phyloP scores from a whole-genome alignment of 2,888 invertebrate species.

The Laspeyria flexula region DNA sequence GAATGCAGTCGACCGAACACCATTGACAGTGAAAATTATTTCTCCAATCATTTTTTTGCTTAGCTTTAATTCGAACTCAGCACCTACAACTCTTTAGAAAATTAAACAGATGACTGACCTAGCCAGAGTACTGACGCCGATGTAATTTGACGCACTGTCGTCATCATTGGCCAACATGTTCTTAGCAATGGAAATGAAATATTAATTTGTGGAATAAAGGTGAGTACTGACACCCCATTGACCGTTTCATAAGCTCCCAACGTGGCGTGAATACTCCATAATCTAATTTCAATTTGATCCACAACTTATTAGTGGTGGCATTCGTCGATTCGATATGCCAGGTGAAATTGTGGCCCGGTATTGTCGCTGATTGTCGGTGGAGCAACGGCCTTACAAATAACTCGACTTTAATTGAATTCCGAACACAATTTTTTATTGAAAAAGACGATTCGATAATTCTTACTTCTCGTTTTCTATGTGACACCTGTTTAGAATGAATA shows the following conservation, averaged over 20 bases:
- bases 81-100: conserved; percentile 45
- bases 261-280: conserved; percentile 75
- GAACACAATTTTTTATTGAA: conserved; percentile 63
- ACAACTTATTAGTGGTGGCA: conserved; percentile 71
- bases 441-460: conserved; percentile 52
- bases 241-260: conserved; percentile 77
- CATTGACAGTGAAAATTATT: conserved; percentile 66
- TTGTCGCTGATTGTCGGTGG: conserved; percentile 68
- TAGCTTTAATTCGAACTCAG: conserved; percentile 62
- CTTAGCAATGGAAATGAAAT: conserved; percentile 71
- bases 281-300: conserved; percentile 82
- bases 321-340: conserved; percentile 72
- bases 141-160: conserved; percentile 46
- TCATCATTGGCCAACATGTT: conserved; percentile 45
- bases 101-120: conserved; percentile 43
- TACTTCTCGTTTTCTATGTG: conserved; percentile 57
- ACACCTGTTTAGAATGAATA: conserved; percentile 52
- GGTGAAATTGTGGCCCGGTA: conserved; percentile 73
- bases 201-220: conserved; percentile 76
- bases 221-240: conserved; percentile 76
- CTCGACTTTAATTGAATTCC: conserved; percentile 79
- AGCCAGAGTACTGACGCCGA: conserved; percentile 20
- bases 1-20: conserved; percentile 68
- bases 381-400: conserved; percentile 71
- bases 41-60: conserved; percentile 67